phyloP scores from a whole-genome alignment of 2,888 invertebrate genomes.

The Corythucha ciliata region DNA sequence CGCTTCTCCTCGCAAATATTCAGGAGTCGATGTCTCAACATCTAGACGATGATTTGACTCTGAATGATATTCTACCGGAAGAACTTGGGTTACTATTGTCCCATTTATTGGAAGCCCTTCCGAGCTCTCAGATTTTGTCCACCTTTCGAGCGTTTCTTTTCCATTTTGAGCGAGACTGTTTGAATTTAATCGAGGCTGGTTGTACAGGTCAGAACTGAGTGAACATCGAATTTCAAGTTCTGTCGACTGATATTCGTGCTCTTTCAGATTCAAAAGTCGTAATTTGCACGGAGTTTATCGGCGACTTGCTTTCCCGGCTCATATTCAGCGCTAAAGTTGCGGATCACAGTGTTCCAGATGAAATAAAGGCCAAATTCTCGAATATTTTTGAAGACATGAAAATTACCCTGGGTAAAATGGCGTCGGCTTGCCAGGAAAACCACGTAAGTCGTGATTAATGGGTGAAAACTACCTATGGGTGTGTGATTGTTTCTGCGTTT shows the following conservation, averaged over 20 bases:
- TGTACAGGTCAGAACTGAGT: slow-evolving; percentile 13
- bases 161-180: slow-evolving; percentile 25
- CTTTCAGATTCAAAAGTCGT: slow-evolving; percentile 13
- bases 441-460: slow-evolving; percentile 24
- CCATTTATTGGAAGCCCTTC: slow-evolving; percentile 7
- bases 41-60: slow-evolving; percentile 7
- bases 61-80: slow-evolving; percentile 25
- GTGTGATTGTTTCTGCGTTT: slow-evolving; percentile 16
- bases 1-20: slow-evolving; percentile 19
- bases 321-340: slow-evolving; percentile 24
- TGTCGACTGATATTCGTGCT: background rate
- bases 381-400: slow-evolving; percentile 33
- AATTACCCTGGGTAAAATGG: slow-evolving; percentile 26
- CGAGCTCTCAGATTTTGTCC: slow-evolving; percentile 23
- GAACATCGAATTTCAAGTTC: background rate
- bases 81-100: slow-evolving; percentile 21
- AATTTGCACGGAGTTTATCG: slow-evolving; percentile 18
- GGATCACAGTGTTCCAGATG: slow-evolving; percentile 28
- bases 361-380: slow-evolving; percentile 28
- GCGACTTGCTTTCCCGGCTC: slow-evolving; percentile 22
- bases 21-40: slow-evolving; percentile 12
- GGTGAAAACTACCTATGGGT: too few relatives aligned
- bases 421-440: slow-evolving; percentile 16
- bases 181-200: slow-evolving; percentile 12
- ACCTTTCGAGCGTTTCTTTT: slow-evolving; percentile 24